Base-by-base conservation (phyloP, 1,140 invertebrate genomes). In the Megalopta genalis region DNA sequence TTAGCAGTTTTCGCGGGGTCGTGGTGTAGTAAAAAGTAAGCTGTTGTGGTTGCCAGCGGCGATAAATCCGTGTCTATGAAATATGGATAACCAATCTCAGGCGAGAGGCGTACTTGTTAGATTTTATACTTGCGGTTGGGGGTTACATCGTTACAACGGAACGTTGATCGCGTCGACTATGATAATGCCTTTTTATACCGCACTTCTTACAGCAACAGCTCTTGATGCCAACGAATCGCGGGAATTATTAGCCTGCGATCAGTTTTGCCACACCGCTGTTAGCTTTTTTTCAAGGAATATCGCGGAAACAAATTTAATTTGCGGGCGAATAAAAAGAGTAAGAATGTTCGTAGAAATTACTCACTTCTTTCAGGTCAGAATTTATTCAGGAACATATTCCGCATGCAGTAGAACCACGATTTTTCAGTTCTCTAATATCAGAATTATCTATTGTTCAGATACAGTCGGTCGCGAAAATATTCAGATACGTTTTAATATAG, bases 71-170 rank as follows among this genome's bases (percentile, higher is more conserved):
- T 27, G 46, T 54, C 57, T 42, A 77, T 77, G 60, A 77, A 77
- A 71, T 71, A 71, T 71, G 67, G 75, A 77, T 77, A 71, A 71
- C 67, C 75, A 77, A 71, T 77, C 67, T 77, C 59, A 14, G 57
- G 27, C 54, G 42, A 70, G 65, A 54, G 39, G n/a, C 32, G 39
- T 16, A 25, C 75, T 70, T 69, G 75, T 77, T 77, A 77, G 54
- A 70, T 77, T 77, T 77, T 77, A 77, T 70, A 77, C 66, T 52
- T 49, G 9, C 65, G 57, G 64, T 10, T 52, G 10, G 14, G 16
- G 66, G 25, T 70, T 62, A 32, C 75, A 42, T 62, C 57, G 67
- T 69, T 69, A 60, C 16, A 21, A 21, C 9, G 42, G 16, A 12
- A 21, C 71, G 39, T 27, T 16, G 73, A 66, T 65, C 27, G 42